These are phyloP conservation scores for Sebastiscus albofasciatus DNA, from an alignment of 2,797 vertebrate genomes.

Conservation along the genomic window DNA sequence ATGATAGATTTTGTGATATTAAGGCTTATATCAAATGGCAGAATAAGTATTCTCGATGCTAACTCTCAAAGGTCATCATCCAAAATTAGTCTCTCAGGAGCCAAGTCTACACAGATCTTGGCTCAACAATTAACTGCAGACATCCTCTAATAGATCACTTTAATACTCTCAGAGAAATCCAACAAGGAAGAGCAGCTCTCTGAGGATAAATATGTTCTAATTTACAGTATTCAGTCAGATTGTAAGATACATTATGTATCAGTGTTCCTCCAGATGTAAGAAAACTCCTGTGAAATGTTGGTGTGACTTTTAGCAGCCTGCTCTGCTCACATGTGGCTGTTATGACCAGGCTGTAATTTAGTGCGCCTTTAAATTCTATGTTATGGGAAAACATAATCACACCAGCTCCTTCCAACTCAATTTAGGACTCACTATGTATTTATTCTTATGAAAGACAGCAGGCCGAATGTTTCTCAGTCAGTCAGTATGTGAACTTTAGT, in stretches of 20 bases:
- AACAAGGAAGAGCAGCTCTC: neutral
- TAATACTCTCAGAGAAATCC: neutral
- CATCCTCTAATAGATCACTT: neutral
- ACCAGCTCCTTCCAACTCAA: neutral
- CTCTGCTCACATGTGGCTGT: neutral
- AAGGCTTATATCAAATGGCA: neutral
- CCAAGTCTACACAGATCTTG: neutral
- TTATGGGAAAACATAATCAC: conserved; percentile 3
- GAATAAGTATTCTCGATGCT: neutral
- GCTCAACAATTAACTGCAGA: neutral
- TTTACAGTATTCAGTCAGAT: neutral
- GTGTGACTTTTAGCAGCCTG: conserved; percentile 3
- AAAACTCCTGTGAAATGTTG: neutral
- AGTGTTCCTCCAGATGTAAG: neutral
- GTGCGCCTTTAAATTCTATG: conserved; percentile 10
- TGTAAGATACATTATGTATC: neutral
- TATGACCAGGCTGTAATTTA: conserved; percentile 9
- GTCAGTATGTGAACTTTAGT: neutral
- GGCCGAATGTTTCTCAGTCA: neutral
- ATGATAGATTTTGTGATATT: neutral
- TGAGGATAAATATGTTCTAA: neutral
- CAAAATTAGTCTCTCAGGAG: conserved; percentile 14
- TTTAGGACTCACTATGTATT: neutral
- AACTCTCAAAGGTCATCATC: conserved; percentile 19
- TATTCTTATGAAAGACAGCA: neutral